Percentiles rank a stretch among this genome's conserved stretches.
Conservation (phyloP, 2,888 invertebrate genomes). For the Drosophila dives region DNA sequence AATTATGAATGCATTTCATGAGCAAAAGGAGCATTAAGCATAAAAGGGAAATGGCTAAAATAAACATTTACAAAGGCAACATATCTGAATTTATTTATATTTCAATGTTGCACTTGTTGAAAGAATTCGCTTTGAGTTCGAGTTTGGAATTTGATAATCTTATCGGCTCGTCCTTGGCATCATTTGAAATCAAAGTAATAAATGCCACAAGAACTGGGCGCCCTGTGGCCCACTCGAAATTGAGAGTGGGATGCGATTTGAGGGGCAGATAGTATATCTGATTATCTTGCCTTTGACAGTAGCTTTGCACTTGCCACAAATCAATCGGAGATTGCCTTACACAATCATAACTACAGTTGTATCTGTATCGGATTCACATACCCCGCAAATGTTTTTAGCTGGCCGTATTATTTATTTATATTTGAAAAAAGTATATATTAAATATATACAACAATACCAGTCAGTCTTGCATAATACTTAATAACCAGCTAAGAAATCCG, state of each 20-base stretch:
- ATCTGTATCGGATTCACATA: constrained; percentile 26
- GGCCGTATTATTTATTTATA: background rate
- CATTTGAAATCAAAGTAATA: constrained; percentile 42
- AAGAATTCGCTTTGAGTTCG: constrained; percentile 1
- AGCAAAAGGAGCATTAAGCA: background rate
- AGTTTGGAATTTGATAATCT: constrained; percentile 39
- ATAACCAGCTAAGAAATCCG: too few species aligned
- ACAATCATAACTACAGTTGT: constrained; percentile 9
- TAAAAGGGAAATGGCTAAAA: background rate
- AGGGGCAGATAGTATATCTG: constrained; percentile 21
- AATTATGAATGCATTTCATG: constrained; percentile 36
- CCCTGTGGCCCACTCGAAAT: background rate
- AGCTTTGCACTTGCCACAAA: constrained; percentile 36
- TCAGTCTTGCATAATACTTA: too few species aligned
- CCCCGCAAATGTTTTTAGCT: background rate
- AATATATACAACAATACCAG: too few species aligned
- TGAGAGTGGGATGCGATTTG: constrained; percentile 8
- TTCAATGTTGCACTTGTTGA: background rate
- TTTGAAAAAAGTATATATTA: background rate
- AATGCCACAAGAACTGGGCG: constrained; percentile 11
- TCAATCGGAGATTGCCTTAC: constrained; percentile 15
- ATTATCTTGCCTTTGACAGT: constrained; percentile 20
- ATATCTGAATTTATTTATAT: constrained; percentile 1
- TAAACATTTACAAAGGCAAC: background rate
- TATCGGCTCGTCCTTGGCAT: constrained; percentile 25